Conservation (phyloP, 2,888 invertebrate genomes). For the Gastrophysa polygoni region DNA sequence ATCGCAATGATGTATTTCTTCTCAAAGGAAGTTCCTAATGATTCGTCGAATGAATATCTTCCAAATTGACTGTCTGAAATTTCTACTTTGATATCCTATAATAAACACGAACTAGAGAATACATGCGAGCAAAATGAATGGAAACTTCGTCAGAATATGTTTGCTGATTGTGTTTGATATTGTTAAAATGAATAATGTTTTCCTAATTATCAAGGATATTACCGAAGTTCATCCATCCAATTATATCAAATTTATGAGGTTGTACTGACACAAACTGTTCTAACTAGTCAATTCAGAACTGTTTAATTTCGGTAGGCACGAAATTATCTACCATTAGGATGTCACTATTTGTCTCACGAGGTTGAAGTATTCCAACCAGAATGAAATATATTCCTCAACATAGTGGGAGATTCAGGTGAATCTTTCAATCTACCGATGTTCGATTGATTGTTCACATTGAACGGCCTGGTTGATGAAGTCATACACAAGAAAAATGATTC, state of each 20-base stretch:
- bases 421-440: no score
- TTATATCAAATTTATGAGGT: slow-evolving; percentile 53
- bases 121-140: slow-evolving; percentile 9
- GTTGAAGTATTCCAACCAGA: no score
- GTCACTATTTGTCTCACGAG: no score
- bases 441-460: no score
- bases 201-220: slow-evolving; percentile 52
- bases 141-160: slow-evolving; percentile 11
- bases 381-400: no score
- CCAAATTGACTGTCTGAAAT: neutral
- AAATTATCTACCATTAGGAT: no score
- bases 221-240: slow-evolving; percentile 54
- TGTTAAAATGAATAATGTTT: slow-evolving; percentile 49
- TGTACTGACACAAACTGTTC: slow-evolving; percentile 52
- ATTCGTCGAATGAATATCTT: neutral
- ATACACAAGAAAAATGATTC: no score
- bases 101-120: neutral
- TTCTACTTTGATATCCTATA: neutral
- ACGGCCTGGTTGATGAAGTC: no score
- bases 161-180: slow-evolving; percentile 28
- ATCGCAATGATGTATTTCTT: no score
- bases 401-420: no score
- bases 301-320: slow-evolving; percentile 54
- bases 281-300: slow-evolving; percentile 51
- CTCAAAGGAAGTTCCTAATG: no score